Conservation (phyloP, 2,888 invertebrate species). For the Noctua fimbriata region DNA sequence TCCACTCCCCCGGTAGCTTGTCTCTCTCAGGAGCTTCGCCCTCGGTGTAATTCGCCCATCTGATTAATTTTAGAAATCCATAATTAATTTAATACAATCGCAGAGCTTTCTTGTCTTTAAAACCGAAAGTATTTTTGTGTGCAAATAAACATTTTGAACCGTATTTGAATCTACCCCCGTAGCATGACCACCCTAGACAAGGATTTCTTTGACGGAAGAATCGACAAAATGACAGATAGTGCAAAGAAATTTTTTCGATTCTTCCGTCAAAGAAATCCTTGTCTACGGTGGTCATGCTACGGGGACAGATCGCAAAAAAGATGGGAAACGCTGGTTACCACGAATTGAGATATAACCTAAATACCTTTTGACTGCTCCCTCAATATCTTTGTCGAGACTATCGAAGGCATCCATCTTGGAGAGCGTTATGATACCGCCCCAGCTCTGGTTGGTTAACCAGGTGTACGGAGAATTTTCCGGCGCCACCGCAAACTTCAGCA, state of each 20-base stretch:
- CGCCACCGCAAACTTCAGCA: slow-evolving; percentile 95
- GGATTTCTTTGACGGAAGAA: too few species aligned
- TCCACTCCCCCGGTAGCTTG: slow-evolving; percentile 99
- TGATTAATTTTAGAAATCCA: slow-evolving; percentile 60
- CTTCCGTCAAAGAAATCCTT: too few species aligned
- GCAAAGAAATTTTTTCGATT: too few species aligned
- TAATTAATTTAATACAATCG: neutral
- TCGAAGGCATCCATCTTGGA: slow-evolving; percentile 94
- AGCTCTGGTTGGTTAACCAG: slow-evolving; percentile 94
- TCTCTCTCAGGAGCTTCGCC: slow-evolving; percentile 98
- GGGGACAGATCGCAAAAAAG: neutral
- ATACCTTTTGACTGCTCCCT: slow-evolving; percentile 95
- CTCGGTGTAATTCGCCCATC: slow-evolving; percentile 98
- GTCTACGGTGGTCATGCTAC: too few species aligned
- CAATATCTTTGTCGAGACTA: slow-evolving; percentile 97
- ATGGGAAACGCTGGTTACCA: neutral
- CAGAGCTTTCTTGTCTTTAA: neutral
- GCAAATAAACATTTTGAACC: neutral
- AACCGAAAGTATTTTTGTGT: too few species aligned
- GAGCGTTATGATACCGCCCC: slow-evolving; percentile 96
- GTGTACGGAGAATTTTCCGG: slow-evolving; percentile 94
- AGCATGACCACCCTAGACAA: too few species aligned
- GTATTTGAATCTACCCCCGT: too few species aligned
- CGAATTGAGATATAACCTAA: neutral
- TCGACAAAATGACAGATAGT: too few species aligned